These are phyloP conservation scores for Bambusicola thoracicus DNA, from an alignment of 2,113 vertebrate genomes.

Conservation along the genomic window DNA sequence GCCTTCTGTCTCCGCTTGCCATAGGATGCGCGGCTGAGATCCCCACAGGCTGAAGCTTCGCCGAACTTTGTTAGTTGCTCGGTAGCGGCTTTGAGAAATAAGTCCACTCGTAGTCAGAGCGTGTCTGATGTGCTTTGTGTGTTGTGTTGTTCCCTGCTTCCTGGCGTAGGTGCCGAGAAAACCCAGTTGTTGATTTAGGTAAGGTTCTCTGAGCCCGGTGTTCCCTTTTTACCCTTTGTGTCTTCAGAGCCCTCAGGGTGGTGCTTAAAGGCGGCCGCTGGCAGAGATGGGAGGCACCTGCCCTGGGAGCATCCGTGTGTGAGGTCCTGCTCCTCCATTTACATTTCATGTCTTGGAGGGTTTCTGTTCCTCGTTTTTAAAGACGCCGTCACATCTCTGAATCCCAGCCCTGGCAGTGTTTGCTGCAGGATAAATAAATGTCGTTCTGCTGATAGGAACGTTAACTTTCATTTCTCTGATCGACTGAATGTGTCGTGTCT, in stretches of 20 bases:
- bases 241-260: neutral
- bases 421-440: neutral
- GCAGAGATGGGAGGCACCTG: neutral
- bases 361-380: neutral
- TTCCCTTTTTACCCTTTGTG: neutral
- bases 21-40: too few relatives aligned
- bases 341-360: neutral
- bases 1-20: too few relatives aligned
- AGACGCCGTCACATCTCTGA: rapidly evolving
- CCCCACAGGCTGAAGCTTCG: neutral
- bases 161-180: neutral
- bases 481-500: neutral
- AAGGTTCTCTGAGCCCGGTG: neutral
- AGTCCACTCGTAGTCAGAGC: neutral
- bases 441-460: neutral
- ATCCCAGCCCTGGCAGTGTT: neutral
- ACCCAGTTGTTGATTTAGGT: neutral
- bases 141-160: neutral
- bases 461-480: neutral
- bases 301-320: neutral
- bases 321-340: neutral
- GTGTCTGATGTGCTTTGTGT: neutral
- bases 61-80: neutral
- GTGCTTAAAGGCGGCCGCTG: neutral
- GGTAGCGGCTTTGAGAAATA: neutral